Evolutionary conservation across 2,797 vertebrate species (phyloP), one percentile per base, ranked within the genome.

Genomic region (Phylloscopus collybita): DNA sequence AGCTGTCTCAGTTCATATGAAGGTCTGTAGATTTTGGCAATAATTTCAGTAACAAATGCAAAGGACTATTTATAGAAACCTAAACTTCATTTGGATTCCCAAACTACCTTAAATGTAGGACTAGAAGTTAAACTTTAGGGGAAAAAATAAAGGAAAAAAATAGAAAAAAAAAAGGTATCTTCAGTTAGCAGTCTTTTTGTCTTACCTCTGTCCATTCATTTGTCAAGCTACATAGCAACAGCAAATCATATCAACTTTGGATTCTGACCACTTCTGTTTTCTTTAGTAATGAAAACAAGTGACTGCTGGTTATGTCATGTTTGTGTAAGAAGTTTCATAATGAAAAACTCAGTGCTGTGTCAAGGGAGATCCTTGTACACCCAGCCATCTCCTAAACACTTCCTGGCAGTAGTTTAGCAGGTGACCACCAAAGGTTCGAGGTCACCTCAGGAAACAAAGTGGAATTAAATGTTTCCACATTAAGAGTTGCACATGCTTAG

Each of bases 361-460:
- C 79, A 90, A 71, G 66, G 81, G 53, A 92, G 91, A 78, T 36
- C 50, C 87, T 57, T 73, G 42, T 17, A 34, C 61, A 80, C 44
- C 34, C 47, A 88, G 16, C 15, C 51, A 71, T 29, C 81, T 76
- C 67, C 74, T 74, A 88, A 91, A 64, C 4, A 4, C 38, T 96
- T 92, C 76, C 85, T 66, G 87, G 54, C 25, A 67, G 56, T 12
- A 47, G 23, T 17, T 78, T 12, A 75, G 44, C 72, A 90, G 53
- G 42, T 85, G 90, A 30, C 67, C 71, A 89, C 34, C 4, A 5
- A 79, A 86, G 76, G 34, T 49, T 22, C 4, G 6, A 80, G 51
- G 80, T 76, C n/a, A 83, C 26, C 18, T 90, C 79, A 88, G 71
- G 78, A 95, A 97, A 80, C 27, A 76, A 92, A 94, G 71, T 73